Base-by-base conservation (phyloP, 1,140 invertebrate species). In the Bradysia coprophila region DNA sequence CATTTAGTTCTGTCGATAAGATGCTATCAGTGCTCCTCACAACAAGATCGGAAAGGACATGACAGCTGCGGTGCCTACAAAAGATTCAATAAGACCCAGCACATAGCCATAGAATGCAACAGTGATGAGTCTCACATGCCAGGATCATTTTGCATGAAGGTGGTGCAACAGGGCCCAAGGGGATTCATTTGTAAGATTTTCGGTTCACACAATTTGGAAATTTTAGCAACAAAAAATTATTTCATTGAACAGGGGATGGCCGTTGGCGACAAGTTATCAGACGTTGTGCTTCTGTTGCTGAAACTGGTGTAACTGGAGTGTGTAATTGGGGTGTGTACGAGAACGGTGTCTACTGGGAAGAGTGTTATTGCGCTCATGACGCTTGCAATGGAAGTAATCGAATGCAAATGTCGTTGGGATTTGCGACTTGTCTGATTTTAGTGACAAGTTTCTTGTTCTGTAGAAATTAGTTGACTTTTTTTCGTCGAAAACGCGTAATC, bases 321-420 rank as follows among this genome's bases (percentile, higher is more conserved):
- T 94, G 89, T 52, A 92, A 93, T 56, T 93, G 89, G 88, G 89
- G 89, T 13, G 86, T 92, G 11, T 77, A 85, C 48, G 77, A 85
- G 43, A 92, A 93, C 53, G 87, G 88, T 3, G 82, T 88, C 1
- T 94, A 90, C 53, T 94, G 88, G 88, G 85, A 94, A 58, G 85
- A 92, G 57, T 94, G 89, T 54, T 93, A 91, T 51, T 94, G 89
- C 60, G 82, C 85, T 1, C 72, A 78, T 45, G 86, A 93, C 56
- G 75, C 76, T 46, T 94, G 89, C 53, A 94, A 93, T 20, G 36
- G 36, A 38, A 10, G 16, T 19, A 2, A 38, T 18, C 13, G 6
- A 28, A 28, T 28, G 24, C 6, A 6, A 28, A 8, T 13, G 13
- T 8, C 13, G 13, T 28, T 28, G 24, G 6, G 24, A 13, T 6